These are phyloP conservation scores for Stomorhina lunata DNA, from an alignment of 2,888 invertebrate species.

Conservation along the genomic window DNA sequence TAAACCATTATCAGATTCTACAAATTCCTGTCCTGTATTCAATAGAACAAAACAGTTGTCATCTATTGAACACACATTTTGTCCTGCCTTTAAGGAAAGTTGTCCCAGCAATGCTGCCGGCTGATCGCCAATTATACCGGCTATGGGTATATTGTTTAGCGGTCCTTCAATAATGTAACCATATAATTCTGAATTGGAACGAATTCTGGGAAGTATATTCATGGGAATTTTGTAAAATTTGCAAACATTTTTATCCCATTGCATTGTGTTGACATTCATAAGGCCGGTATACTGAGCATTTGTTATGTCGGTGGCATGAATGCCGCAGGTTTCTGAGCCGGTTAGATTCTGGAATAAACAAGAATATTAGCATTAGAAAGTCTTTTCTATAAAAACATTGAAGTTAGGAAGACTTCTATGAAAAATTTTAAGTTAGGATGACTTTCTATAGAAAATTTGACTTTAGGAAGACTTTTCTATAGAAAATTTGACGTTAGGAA, in stretches of 20 bases:
- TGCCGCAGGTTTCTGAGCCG: slow-evolving; percentile 82
- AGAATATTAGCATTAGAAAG: slow-evolving; percentile 47
- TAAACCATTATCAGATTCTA: slow-evolving; percentile 92
- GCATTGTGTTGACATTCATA: slow-evolving; percentile 93
- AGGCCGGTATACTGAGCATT: slow-evolving; percentile 98
- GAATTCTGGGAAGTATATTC: slow-evolving; percentile 91
- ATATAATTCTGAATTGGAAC: slow-evolving; percentile 95
- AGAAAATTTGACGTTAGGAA: too few species aligned
- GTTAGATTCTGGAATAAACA: slow-evolving; percentile 81
- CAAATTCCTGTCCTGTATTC: slow-evolving; percentile 91
- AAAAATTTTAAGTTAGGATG: too few species aligned
- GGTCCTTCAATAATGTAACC: slow-evolving; percentile 88
- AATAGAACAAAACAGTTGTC: slow-evolving; percentile 97
- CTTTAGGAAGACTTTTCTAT: too few species aligned
- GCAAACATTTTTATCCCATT: slow-evolving; percentile 94
- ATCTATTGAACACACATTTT: slow-evolving; percentile 96
- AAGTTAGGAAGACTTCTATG: too few species aligned
- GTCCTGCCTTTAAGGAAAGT: slow-evolving; percentile 91
- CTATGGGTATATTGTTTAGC: slow-evolving; percentile 90
- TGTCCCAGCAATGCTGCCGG: slow-evolving; percentile 96
- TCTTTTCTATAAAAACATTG: too few species aligned
- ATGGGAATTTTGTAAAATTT: slow-evolving; percentile 93
- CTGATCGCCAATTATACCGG: slow-evolving; percentile 97
- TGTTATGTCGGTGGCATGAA: slow-evolving; percentile 96
- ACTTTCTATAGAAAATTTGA: too few species aligned